Percentiles rank a stretch among this genome's conserved stretches.
Evolutionary conservation across 2,797 vertebrate species (phyloP).

Genomic region (Sorex maritimensis): DNA sequence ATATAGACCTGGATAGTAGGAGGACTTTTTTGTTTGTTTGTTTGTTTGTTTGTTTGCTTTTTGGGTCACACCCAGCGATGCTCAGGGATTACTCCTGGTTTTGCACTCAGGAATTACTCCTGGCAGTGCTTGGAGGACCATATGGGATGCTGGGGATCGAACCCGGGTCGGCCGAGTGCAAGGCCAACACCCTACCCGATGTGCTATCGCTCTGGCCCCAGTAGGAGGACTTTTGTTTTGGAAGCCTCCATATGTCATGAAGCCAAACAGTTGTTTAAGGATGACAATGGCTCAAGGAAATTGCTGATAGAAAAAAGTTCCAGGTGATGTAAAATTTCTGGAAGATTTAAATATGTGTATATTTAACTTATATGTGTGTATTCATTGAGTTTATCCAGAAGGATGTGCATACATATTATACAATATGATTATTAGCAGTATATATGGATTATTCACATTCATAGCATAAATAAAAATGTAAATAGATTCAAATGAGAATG

Average conservation of each 20-base stretch:
- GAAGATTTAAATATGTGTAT: neutral
- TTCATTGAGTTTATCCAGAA: neutral
- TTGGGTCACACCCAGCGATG: too few relatives aligned
- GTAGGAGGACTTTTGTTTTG: too few relatives aligned
- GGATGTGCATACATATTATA: neutral
- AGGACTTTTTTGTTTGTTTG: too few relatives aligned
- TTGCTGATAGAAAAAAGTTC: neutral
- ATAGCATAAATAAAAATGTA: slow-evolving; percentile 48
- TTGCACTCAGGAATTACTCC: too few relatives aligned
- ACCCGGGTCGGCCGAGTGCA: too few relatives aligned
- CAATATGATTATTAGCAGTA: slow-evolving; percentile 6
- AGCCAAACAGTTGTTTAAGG: neutral
- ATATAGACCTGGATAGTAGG: neutral
- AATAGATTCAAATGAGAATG: neutral
- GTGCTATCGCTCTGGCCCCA: too few relatives aligned
- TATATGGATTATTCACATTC: slow-evolving; percentile 14
- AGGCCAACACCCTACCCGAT: too few relatives aligned
- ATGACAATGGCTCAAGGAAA: neutral
- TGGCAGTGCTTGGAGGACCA: too few relatives aligned
- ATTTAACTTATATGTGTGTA: neutral
- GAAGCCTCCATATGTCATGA: neutral
- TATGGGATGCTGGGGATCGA: too few relatives aligned
- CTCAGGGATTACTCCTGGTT: too few relatives aligned
- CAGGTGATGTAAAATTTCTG: neutral
- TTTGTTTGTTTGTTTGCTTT: too few relatives aligned